Percentiles rank a stretch among this genome's conserved stretches.
phyloP scores from a whole-genome alignment of 2,888 invertebrate genomes.

The Ypsolopha sequella region DNA sequence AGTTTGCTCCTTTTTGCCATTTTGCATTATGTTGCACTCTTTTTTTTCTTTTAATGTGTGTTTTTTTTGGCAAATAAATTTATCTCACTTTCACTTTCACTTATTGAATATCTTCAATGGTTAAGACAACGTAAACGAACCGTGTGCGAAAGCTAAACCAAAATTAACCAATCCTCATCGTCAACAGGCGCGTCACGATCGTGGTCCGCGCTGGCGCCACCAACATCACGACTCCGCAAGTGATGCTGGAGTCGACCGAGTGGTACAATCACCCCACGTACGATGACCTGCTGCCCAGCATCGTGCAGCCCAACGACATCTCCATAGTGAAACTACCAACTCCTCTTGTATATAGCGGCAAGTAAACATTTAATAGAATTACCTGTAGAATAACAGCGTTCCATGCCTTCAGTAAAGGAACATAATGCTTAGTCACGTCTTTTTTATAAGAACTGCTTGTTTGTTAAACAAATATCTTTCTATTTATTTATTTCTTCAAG shows the following conservation, averaged over 20 bases:
- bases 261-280: slow-evolving; percentile 46
- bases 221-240: slow-evolving; percentile 27
- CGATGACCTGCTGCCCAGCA: slow-evolving; percentile 17
- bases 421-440: no score
- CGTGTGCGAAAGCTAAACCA: neutral
- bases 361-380: no score
- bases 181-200: slow-evolving; percentile 27
- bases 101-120: no score
- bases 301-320: slow-evolving; percentile 49
- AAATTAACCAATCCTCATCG: neutral
- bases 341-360: slow-evolving; percentile 30
- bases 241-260: slow-evolving; percentile 30
- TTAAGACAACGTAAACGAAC: neutral
- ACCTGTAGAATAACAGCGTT: neutral
- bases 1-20: no score
- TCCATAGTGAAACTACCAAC: slow-evolving; percentile 26
- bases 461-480: no score
- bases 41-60: no score
- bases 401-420: neutral
- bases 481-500: no score
- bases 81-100: no score
- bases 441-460: no score
- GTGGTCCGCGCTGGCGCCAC: slow-evolving; percentile 43
- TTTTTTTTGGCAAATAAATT: no score
- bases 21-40: no score